phyloP scores from a whole-genome alignment of 2,113 vertebrate species.

The Macrotus californicus region DNA sequence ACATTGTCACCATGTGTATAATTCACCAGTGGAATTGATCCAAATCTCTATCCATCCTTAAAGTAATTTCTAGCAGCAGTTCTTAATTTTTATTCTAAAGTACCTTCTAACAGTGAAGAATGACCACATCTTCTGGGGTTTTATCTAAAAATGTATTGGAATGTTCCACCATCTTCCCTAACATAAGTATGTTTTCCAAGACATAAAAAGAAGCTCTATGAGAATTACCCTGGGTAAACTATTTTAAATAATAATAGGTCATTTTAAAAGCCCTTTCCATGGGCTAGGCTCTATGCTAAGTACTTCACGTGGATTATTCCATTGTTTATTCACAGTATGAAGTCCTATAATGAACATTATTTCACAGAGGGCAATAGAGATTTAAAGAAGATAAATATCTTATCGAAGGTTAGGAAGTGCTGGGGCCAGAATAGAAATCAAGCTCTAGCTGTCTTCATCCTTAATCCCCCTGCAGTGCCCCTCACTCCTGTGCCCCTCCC shows the following conservation, averaged over 20 bases:
- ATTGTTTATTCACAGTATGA: background rate
- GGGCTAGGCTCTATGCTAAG: background rate
- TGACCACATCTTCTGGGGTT: background rate
- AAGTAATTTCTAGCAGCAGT: background rate
- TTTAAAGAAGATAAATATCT: background rate
- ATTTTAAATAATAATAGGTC: slow-evolving; percentile 21
- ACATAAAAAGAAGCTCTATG: background rate
- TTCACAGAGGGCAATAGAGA: background rate
- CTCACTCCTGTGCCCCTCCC: background rate
- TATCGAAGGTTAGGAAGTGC: background rate
- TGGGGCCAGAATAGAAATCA: background rate
- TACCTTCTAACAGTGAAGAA: background rate
- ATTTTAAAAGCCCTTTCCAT: slow-evolving; percentile 2
- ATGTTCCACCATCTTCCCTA: background rate
- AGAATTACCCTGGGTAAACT: background rate
- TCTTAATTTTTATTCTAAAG: slow-evolving; percentile 14
- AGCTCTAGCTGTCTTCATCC: background rate
- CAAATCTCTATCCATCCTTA: background rate
- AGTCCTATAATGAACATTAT: background rate
- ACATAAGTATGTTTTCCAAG: background rate
- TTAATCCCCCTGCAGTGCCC: background rate
- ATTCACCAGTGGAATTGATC: background rate
- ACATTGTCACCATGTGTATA: background rate
- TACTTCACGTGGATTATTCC: background rate
- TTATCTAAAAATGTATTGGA: background rate